Conservation (phyloP, 1,140 invertebrate species). For the Ips nitidus region DNA sequence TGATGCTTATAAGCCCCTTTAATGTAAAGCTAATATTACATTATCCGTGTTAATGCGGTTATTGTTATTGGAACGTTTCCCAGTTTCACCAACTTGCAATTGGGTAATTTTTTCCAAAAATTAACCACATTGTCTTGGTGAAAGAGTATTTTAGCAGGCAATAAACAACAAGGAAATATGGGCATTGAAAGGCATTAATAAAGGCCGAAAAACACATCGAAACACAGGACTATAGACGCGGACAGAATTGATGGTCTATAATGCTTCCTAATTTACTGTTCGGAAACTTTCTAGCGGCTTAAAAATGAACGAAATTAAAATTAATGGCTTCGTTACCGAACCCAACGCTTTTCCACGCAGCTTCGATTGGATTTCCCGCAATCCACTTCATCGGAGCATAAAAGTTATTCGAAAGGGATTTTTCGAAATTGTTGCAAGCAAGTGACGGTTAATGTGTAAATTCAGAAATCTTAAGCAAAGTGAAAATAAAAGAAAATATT, state of each 20-base stretch:
- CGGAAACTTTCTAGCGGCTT: conserved; percentile 10
- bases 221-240: conserved; percentile 4
- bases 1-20: background rate
- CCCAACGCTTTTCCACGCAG: conserved; percentile 8
- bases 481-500: too few relatives aligned
- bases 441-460: too few relatives aligned
- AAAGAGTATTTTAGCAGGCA: background rate
- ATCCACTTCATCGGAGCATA: conserved; percentile 15
- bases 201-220: conserved; percentile 1
- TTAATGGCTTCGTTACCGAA: conserved; percentile 16
- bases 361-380: conserved; percentile 16
- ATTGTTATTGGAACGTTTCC: too few relatives aligned
- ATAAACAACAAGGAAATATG: background rate
- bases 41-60: conserved; percentile 6
- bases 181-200: conserved; percentile 3
- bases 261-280: conserved; percentile 17
- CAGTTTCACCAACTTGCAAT: too few relatives aligned
- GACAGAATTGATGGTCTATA: conserved; percentile 13
- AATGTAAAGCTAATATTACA: conserved; percentile 14
- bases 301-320: conserved; percentile 17
- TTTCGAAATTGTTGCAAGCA: background rate
- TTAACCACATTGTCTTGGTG: background rate
- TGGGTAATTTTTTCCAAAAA: background rate
- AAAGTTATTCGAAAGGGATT: conserved; percentile 5
- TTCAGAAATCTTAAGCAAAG: too few relatives aligned